Percentiles rank a stretch among this genome's conserved stretches.
These are phyloP conservation scores for Halcyon malimbica DNA, from an alignment of 2,113 vertebrate genomes.

Conservation along the genomic window DNA sequence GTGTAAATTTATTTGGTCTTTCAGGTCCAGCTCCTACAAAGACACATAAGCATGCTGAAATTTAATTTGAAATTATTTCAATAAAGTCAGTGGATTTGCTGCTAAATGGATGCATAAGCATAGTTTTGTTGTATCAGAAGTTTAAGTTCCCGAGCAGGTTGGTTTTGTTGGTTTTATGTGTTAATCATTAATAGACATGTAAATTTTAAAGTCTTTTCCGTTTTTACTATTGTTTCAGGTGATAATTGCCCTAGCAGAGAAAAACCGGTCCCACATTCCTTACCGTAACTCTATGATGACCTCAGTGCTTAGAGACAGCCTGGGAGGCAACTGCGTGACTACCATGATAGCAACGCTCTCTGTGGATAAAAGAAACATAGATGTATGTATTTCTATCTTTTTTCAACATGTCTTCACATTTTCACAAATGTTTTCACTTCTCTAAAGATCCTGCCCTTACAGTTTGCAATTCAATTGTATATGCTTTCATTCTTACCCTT, in stretches of 20 bases:
- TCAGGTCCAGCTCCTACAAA: neutral
- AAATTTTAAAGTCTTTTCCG: neutral
- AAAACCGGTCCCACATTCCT: conserved; percentile 90
- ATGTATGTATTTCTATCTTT: conserved; percentile 72
- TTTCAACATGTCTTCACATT: neutral
- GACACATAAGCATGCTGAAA: neutral
- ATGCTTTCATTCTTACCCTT: neutral
- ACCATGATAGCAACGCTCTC: conserved; percentile 94
- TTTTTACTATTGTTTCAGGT: conserved; percentile 77
- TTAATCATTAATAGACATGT: neutral
- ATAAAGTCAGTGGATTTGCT: neutral
- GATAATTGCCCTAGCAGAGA: conserved; percentile 94
- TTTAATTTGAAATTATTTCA: neutral
- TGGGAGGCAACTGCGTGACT: conserved; percentile 97
- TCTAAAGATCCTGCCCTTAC: neutral
- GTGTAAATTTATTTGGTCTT: neutral
- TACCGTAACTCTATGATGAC: conserved; percentile 99
- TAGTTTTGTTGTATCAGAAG: neutral
- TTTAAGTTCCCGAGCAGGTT: neutral
- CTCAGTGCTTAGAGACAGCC: conserved; percentile 93
- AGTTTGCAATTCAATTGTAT: neutral
- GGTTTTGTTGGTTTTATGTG: neutral
- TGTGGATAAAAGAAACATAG: conserved; percentile 87
- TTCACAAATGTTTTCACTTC: neutral
- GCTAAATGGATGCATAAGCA: fast-evolving